Conservation (phyloP, 2,797 vertebrate species). For the Intellagama lesueurii region DNA sequence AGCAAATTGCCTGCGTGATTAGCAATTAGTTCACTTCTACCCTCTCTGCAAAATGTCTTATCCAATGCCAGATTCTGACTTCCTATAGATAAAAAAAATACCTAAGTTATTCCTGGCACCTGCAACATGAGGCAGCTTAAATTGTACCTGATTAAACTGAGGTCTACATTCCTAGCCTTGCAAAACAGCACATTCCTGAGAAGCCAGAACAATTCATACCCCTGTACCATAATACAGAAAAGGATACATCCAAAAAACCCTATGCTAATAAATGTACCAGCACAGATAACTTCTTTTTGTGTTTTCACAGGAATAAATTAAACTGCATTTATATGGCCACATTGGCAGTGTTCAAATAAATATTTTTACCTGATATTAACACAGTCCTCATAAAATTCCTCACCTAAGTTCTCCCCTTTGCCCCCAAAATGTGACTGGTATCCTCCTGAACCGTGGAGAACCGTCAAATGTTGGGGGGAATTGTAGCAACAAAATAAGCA, state of each 20-base stretch:
- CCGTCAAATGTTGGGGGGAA: neutral
- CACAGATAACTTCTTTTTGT: neutral
- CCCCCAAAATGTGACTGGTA: neutral
- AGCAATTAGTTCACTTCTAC: constrained; percentile 59
- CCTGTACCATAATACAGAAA: neutral
- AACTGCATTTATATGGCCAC: neutral
- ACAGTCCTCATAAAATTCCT: neutral
- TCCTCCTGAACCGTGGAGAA: too few species aligned
- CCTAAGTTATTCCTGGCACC: constrained; percentile 60
- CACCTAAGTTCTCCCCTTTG: too few species aligned
- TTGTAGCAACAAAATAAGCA: neutral
- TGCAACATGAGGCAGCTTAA: constrained; percentile 59
- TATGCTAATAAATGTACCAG: too few species aligned
- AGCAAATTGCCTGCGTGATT: constrained; percentile 53
- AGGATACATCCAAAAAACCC: neutral
- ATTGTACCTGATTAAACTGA: constrained; percentile 48
- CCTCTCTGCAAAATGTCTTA: constrained; percentile 59
- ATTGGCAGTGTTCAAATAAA: neutral
- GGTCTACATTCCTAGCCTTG: constrained; percentile 54
- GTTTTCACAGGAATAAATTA: neutral
- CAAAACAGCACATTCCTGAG: constrained; percentile 11
- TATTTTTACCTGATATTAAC: too few species aligned
- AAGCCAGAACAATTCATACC: neutral
- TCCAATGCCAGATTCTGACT: constrained; percentile 68
- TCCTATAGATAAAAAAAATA: constrained; percentile 61